These are phyloP conservation scores for Chromobotia macracanthus DNA, from an alignment of 2,797 vertebrate genomes.

Conservation along the genomic window DNA sequence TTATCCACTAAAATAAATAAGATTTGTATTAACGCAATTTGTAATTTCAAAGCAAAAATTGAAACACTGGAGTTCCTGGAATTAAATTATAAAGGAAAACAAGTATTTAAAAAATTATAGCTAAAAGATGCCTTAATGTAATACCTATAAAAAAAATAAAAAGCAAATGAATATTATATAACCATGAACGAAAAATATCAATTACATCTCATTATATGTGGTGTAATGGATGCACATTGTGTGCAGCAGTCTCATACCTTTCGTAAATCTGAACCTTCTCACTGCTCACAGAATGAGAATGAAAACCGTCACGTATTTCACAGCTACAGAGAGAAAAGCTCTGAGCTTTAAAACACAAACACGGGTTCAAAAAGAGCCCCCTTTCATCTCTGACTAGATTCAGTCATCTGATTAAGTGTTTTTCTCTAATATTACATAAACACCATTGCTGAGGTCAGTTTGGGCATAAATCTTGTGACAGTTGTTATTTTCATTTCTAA, in stretches of 20 bases:
- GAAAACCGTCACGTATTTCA: background rate
- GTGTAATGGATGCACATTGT: background rate
- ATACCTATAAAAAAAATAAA: too few species aligned
- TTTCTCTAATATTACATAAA: slow-evolving; percentile 33
- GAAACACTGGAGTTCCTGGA: too few species aligned
- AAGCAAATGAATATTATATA: too few species aligned
- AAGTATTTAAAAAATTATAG: too few species aligned
- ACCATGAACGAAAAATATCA: background rate
- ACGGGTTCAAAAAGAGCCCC: background rate
- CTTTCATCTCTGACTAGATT: background rate
- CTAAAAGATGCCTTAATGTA: too few species aligned
- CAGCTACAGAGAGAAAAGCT: slow-evolving; percentile 16
- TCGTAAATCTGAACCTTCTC: background rate
- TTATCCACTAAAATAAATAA: too few species aligned
- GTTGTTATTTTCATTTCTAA: slow-evolving; percentile 2
- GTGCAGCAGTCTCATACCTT: background rate
- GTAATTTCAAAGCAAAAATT: too few species aligned
- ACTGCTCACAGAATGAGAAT: slow-evolving; percentile 1
- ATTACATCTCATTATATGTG: background rate
- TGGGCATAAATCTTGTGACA: slow-evolving; percentile 1
- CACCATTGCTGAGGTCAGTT: background rate
- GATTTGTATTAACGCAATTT: too few species aligned
- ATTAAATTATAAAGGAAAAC: too few species aligned
- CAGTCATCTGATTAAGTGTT: slow-evolving; percentile 33
- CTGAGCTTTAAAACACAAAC: slow-evolving; percentile 22